Percentiles rank a stretch among this genome's conserved stretches.
These are phyloP conservation scores for Diorhabda sublineata DNA, from an alignment of 1,140 invertebrate species.

Conservation along the genomic window DNA sequence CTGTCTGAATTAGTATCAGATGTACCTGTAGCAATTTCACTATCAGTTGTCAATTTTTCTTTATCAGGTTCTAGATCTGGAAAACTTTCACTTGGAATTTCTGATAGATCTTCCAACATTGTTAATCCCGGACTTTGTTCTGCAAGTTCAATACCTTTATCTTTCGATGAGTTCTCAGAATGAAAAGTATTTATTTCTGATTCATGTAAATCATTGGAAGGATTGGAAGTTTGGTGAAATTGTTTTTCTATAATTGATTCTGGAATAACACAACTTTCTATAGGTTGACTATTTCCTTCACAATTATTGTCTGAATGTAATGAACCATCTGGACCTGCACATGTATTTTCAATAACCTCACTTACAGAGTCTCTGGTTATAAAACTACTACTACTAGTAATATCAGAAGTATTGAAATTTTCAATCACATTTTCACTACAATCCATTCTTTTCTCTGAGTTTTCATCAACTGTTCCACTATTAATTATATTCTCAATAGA, in stretches of 20 bases:
- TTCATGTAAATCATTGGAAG: too few relatives aligned
- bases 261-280: background rate
- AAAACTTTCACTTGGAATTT: slow-evolving; percentile 12
- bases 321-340: background rate
- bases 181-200: too few relatives aligned
- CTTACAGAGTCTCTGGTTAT: background rate
- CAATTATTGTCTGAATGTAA: slow-evolving; percentile 17
- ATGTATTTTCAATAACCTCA: background rate
- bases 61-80: background rate
- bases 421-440: background rate
- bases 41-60: background rate
- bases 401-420: background rate
- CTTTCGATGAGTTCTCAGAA: slow-evolving; percentile 6
- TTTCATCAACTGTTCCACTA: background rate
- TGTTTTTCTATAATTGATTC: background rate
- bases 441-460: slow-evolving; percentile 1
- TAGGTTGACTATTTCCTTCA: slow-evolving; percentile 23
- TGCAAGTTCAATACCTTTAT: background rate
- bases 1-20: background rate
- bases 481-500: background rate
- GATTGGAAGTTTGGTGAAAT: too few relatives aligned
- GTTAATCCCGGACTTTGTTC: slow-evolving; percentile 1
- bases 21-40: background rate
- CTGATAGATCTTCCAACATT: slow-evolving; percentile 4
- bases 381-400: background rate